Evolutionary conservation across 1,140 invertebrate species (phyloP), one percentile per base, ranked within the genome.

Genomic region (Sitobion miscanthi): DNA sequence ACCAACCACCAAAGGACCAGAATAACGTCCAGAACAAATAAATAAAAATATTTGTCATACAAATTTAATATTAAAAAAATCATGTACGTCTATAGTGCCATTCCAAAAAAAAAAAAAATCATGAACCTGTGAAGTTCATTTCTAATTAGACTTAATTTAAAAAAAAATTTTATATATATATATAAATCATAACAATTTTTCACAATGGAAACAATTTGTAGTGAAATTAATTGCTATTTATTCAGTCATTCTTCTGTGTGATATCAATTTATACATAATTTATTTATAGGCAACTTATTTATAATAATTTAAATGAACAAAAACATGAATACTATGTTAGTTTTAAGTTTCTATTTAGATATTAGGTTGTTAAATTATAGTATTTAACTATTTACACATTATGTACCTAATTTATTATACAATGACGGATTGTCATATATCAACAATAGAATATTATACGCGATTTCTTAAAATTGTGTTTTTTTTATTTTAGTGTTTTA

Each of bases 261-360:
- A 93, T 93, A 93, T 93, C 91, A 93, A 83, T 83, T 93, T 93
- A 93, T 93, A 86, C 54, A 85, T 83, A 52, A 83, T 93, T 83
- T 93, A 91, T 91, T 91, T 93, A 93, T 93, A 93, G 91, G 77
- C 82, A 57, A 93, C 82, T 49, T 85, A 93, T 93, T 85, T 93
- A 93, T 93, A 85, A 93, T 93, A 85, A 93, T 93, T 93, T 93
- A 85, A 83, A 93, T 85, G 82, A 93, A 93, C n/a, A 49, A 93
- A 91, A 91, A 93, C 91, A 93, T 93, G 20, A 83, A 93, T 52
- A 93, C 91, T 93, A 93, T 93, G 77, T 83, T 93, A 93, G 91
- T 85, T 85, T 82, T 93, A 83, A 83, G 90, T 91, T 77, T 91
- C 90, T 93, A 93, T 54, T 86, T 93, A 93, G 91, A n/a, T 77